These are phyloP conservation scores for Scophthalmus maximus DNA, from an alignment of 2,113 vertebrate species.

Conservation along the genomic window DNA sequence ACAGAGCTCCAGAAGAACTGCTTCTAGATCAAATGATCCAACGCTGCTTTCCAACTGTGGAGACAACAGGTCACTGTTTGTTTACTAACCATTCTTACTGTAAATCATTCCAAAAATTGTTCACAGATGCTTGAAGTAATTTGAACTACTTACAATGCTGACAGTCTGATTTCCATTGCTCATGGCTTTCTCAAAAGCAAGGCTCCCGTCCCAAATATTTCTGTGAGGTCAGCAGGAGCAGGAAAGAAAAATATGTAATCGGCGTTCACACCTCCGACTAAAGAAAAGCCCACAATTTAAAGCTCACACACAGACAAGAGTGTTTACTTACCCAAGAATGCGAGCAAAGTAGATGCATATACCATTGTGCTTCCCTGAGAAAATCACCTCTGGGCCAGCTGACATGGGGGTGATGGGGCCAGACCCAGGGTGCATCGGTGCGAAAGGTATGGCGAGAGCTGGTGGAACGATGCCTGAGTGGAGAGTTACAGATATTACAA, in stretches of 20 bases:
- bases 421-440: slow-evolving; percentile 66
- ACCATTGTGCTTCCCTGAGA: slow-evolving; percentile 97
- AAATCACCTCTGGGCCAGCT: slow-evolving; percentile 91
- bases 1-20: slow-evolving; percentile 88
- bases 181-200: slow-evolving; percentile 90
- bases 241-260: not conserved
- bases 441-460: slow-evolving; percentile 83
- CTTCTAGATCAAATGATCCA: slow-evolving; percentile 84
- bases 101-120: not conserved
- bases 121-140: no score
- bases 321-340: slow-evolving; percentile 90
- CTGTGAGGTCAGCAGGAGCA: slow-evolving; percentile 76
- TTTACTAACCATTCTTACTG: not conserved
- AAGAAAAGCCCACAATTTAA: not conserved
- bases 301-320: not conserved
- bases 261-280: slow-evolving; percentile 1
- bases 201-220: slow-evolving; percentile 97
- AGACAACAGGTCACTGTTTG: not conserved
- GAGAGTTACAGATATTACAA: not conserved
- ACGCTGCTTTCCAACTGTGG: slow-evolving; percentile 93
- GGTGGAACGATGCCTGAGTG: slow-evolving; percentile 82
- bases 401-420: slow-evolving; percentile 81
- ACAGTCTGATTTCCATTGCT: slow-evolving; percentile 89
- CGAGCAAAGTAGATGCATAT: slow-evolving; percentile 95
- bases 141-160: slow-evolving; percentile 86